These are phyloP conservation scores for Xenus cinereus DNA, from an alignment of 2,113 vertebrate species.

Conservation along the genomic window DNA sequence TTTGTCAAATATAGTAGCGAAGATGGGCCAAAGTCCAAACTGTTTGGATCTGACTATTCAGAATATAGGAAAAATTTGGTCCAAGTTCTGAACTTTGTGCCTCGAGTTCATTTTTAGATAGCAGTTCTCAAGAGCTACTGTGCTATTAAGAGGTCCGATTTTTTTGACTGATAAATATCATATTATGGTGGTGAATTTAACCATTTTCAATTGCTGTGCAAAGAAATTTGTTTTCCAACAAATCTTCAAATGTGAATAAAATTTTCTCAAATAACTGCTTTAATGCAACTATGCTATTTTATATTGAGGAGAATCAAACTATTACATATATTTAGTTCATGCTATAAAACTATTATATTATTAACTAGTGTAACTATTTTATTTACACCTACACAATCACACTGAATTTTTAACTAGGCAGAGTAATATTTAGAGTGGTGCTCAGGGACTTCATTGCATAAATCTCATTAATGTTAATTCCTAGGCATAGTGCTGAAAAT, in stretches of 20 bases:
- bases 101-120: background rate
- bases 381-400: background rate
- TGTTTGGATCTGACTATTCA: background rate
- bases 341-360: background rate
- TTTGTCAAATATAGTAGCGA: background rate
- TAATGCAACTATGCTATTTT: background rate
- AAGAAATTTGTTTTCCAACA: background rate
- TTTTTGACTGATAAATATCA: background rate
- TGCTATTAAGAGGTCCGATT: background rate
- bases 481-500: background rate
- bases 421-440: slow-evolving; percentile 17
- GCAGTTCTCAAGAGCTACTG: background rate
- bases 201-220: background rate
- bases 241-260: background rate
- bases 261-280: background rate
- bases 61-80: background rate
- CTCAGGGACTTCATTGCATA: background rate
- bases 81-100: background rate
- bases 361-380: background rate
- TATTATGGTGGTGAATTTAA: background rate
- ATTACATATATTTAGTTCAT: background rate
- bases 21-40: background rate
- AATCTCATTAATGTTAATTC: slow-evolving; percentile 40
- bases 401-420: slow-evolving; percentile 1
- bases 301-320: background rate